phyloP scores from a whole-genome alignment of 2,113 vertebrate species.

The Ascaphus truei region DNA sequence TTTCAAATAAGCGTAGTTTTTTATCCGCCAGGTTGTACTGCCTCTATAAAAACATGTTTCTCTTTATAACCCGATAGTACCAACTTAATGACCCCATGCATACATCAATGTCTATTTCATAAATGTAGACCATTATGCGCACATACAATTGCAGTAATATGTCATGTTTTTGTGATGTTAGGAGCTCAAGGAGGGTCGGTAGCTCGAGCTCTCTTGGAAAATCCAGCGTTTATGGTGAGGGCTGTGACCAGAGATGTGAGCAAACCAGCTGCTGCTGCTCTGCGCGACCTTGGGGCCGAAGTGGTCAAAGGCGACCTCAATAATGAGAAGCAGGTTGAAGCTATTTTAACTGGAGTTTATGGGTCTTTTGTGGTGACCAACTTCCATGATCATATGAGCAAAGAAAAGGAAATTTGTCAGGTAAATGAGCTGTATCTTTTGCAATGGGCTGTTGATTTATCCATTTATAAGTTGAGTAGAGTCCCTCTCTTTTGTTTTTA shows the following conservation, averaged over 20 bases:
- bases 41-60: too few species aligned
- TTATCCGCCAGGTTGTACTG: too few species aligned
- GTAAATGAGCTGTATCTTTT: constrained; percentile 39
- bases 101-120: too few species aligned
- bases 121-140: too few species aligned
- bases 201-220: constrained; percentile 50
- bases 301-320: constrained; percentile 51
- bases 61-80: too few species aligned
- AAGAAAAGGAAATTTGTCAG: constrained; percentile 52
- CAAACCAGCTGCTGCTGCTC: constrained; percentile 37
- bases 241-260: constrained; percentile 42
- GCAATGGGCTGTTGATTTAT: too few species aligned
- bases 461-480: too few species aligned
- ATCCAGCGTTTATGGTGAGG: constrained; percentile 48
- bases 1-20: too few species aligned
- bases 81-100: too few species aligned
- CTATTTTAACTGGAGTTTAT: constrained; percentile 37
- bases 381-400: constrained; percentile 59
- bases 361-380: constrained; percentile 57
- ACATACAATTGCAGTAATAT: too few species aligned
- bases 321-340: constrained; percentile 43
- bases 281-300: constrained; percentile 48
- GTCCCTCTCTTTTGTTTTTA: too few species aligned
- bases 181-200: constrained; percentile 53
- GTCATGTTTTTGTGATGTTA: too few species aligned